Evolutionary conservation across 2,113 vertebrate species (phyloP).

Genomic region (Pachycephala philippinensis): DNA sequence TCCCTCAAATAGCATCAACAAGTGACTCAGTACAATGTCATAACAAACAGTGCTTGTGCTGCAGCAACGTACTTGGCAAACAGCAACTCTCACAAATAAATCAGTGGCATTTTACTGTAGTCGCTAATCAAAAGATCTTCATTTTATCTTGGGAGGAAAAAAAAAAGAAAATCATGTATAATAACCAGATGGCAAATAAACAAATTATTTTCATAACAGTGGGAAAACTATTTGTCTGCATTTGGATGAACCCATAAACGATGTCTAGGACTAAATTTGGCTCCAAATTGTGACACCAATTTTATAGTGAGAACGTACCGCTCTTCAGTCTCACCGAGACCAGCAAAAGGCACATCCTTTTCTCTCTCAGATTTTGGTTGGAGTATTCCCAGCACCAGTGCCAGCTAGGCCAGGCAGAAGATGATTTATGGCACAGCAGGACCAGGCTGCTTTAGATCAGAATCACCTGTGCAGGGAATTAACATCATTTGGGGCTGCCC

Average conservation of each 20-base stretch:
- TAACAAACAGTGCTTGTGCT: slow-evolving; percentile 18
- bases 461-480: not conserved
- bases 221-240: not conserved
- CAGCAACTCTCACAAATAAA: slow-evolving; percentile 13
- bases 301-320: not conserved
- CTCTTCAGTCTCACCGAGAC: not conserved
- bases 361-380: not conserved
- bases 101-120: not conserved
- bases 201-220: slow-evolving; percentile 12
- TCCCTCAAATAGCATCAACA: slow-evolving; percentile 49
- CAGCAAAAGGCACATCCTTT: not conserved
- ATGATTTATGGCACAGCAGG: not conserved
- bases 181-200: slow-evolving; percentile 23
- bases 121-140: slow-evolving; percentile 32
- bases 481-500: not conserved
- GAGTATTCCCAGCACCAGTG: not conserved
- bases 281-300: not conserved
- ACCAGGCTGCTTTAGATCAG: not conserved
- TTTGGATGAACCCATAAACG: not conserved
- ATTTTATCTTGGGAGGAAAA: not conserved
- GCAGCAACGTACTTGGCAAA: not conserved
- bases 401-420: not conserved
- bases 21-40: slow-evolving; percentile 47
- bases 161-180: not conserved
- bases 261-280: not conserved